Conservation (phyloP, 2,888 invertebrate species). For the Drosophila seclusa region DNA sequence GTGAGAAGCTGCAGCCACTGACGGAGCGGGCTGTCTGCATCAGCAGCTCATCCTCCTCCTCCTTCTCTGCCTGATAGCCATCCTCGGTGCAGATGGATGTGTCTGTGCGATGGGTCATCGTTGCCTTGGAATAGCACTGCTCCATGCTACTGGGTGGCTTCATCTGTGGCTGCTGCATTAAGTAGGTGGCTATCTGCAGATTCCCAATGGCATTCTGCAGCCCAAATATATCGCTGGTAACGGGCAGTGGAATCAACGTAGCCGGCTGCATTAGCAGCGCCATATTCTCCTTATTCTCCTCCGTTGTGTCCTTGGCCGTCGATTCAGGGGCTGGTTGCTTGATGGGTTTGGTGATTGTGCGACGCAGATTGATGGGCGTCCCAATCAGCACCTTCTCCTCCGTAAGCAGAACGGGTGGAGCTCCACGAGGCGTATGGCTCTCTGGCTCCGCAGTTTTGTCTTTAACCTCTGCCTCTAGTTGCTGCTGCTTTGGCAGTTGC, state of each 20-base stretch:
- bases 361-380: slow-evolving; percentile 83
- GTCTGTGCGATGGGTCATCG: slow-evolving; percentile 80
- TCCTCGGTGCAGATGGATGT: slow-evolving; percentile 79
- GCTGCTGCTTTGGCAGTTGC: background rate
- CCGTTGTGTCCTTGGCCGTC: background rate
- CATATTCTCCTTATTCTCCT: slow-evolving; percentile 68
- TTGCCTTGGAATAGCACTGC: slow-evolving; percentile 70
- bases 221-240: slow-evolving; percentile 84
- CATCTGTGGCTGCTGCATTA: slow-evolving; percentile 82
- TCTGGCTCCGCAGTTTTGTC: slow-evolving; percentile 9
- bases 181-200: slow-evolving; percentile 84
- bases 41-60: slow-evolving; percentile 46
- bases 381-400: slow-evolving; percentile 84
- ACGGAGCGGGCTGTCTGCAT: slow-evolving; percentile 50
- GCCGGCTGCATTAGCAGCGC: slow-evolving; percentile 84
- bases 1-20: slow-evolving; percentile 67
- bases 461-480: background rate
- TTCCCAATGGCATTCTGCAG: slow-evolving; percentile 84
- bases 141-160: slow-evolving; percentile 63
- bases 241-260: slow-evolving; percentile 84
- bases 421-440: slow-evolving; percentile 57
- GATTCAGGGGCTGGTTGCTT: slow-evolving; percentile 39
- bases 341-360: slow-evolving; percentile 80
- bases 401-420: slow-evolving; percentile 31
- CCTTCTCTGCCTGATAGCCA: slow-evolving; percentile 71